A percentile compares a stretch with the other conserved stretches of the same genome.
phyloP scores from a whole-genome alignment of 2,113 vertebrate genomes.

The Anolis sagrei region DNA sequence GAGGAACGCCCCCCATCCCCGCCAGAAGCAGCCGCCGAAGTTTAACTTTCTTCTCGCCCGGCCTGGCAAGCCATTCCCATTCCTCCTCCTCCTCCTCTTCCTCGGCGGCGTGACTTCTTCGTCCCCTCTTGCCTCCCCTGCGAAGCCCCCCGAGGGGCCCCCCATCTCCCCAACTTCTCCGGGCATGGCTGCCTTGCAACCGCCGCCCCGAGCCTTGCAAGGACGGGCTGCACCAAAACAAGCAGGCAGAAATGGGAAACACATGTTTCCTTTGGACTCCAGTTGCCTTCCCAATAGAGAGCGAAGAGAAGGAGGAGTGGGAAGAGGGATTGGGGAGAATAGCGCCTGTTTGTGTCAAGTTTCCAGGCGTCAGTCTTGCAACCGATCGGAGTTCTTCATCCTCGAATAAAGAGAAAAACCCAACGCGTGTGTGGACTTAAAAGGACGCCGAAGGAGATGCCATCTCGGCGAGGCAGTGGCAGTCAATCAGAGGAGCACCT shows the following conservation, averaged over 20 bases:
- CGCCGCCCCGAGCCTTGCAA: slow-evolving; percentile 61
- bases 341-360: too few relatives aligned
- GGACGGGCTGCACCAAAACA: too few relatives aligned
- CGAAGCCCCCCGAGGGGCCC: slow-evolving; percentile 17
- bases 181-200: slow-evolving; percentile 50
- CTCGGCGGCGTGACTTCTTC: too few relatives aligned
- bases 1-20: slow-evolving; percentile 84
- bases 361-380: slow-evolving; percentile 56
- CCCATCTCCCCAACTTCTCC: slow-evolving; percentile 49
- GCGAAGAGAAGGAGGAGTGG: too few relatives aligned
- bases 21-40: slow-evolving; percentile 73
- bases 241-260: slow-evolving; percentile 69
- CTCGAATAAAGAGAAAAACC: not conserved
- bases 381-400: slow-evolving; percentile 59
- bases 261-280: slow-evolving; percentile 60
- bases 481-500: slow-evolving; percentile 59
- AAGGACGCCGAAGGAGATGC: too few relatives aligned
- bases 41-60: slow-evolving; percentile 80
- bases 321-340: too few relatives aligned
- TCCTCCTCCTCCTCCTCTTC: slow-evolving; percentile 32
- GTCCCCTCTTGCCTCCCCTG: too few relatives aligned
- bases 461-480: slow-evolving; percentile 45
- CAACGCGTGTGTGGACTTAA: too few relatives aligned
- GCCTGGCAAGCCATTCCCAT: slow-evolving; percentile 59
- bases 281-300: too few relatives aligned